These are phyloP conservation scores for Scolopax rusticola DNA, from an alignment of 2,797 vertebrate genomes.

Conservation along the genomic window DNA sequence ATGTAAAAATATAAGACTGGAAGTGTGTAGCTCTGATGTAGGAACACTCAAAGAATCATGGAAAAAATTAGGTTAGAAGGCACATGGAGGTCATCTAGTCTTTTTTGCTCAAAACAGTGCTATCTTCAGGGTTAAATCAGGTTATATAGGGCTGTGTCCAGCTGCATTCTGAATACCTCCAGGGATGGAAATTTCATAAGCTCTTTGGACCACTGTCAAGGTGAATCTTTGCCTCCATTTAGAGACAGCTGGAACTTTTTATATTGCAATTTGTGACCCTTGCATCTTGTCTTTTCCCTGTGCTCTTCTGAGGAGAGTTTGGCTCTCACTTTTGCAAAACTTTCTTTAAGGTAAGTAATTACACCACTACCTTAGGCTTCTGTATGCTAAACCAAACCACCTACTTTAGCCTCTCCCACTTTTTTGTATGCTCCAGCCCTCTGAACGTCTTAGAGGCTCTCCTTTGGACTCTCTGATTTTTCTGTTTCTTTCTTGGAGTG, in stretches of 20 bases:
- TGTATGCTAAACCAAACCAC: background rate
- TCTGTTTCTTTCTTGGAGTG: background rate
- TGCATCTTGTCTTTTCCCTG: background rate
- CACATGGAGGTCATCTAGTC: background rate
- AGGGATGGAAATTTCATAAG: background rate
- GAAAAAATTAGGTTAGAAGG: background rate
- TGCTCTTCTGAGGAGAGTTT: background rate
- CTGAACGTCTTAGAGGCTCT: background rate
- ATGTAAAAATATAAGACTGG: rapidly evolving
- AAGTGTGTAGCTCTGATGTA: background rate
- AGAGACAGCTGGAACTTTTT: background rate
- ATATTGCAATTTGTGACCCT: background rate
- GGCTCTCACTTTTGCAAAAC: background rate
- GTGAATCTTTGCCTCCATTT: background rate
- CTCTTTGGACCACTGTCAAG: background rate
- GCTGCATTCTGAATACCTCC: background rate
- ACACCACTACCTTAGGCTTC: background rate
- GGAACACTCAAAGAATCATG: background rate
- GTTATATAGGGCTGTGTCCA: background rate
- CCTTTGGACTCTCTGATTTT: background rate
- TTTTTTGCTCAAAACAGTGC: background rate
- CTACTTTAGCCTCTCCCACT: background rate
- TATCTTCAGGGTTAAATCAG: background rate
- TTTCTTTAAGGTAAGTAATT: background rate
- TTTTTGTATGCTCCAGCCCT: background rate